phyloP scores from a whole-genome alignment of 2,888 invertebrate species.

The Tuta absoluta region DNA sequence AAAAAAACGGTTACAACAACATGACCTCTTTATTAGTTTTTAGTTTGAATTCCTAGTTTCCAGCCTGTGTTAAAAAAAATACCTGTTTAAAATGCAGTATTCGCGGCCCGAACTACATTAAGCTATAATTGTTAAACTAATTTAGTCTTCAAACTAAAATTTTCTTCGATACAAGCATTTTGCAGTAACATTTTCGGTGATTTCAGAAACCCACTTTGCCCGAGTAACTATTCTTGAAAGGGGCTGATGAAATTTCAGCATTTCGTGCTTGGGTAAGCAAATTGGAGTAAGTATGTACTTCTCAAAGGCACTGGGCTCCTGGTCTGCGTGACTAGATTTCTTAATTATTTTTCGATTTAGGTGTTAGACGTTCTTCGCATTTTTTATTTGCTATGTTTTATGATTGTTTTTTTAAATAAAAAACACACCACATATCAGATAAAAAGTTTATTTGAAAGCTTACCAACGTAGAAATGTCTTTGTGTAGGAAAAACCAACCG shows the following conservation, averaged over 20 bases:
- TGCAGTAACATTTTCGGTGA: conserved; percentile 12
- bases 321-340: neutral
- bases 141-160: neutral
- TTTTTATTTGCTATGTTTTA: no score
- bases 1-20: no score
- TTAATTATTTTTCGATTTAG: no score
- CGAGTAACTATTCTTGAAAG: neutral
- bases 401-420: no score
- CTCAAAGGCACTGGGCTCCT: neutral
- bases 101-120: neutral
- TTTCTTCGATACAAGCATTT: conserved; percentile 2
- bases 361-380: no score
- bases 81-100: neutral
- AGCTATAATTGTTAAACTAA: neutral
- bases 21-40: no score
- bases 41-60: no score
- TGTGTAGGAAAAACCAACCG: no score
- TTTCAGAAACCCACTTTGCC: neutral
- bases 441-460: no score
- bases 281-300: neutral
- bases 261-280: neutral
- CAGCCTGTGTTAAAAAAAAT: neutral
- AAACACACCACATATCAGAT: no score
- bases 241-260: neutral
- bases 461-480: no score